phyloP scores from a whole-genome alignment of 1,140 invertebrate species.

The Bombyx mori region ASM3026992v2 NC_085110.1:18111501-18112000 shows the following conservation, averaged over 20 bases:
- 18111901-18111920: not conserved
- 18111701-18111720: slow-evolving; percentile 9
- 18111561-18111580: too few species aligned
- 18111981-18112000: too few species aligned
- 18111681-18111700: slow-evolving; percentile 13
- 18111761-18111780: slow-evolving; percentile 77
- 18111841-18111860: slow-evolving; percentile 72
- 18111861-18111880: slow-evolving; percentile 80
- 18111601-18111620: too few species aligned
- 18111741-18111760: slow-evolving; percentile 15
- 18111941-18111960: too few species aligned
- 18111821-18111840: slow-evolving; percentile 80
- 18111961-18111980: too few species aligned
- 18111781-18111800: slow-evolving; percentile 82
- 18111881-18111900: slow-evolving; percentile 56
- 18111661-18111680: not conserved
- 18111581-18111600: too few species aligned
- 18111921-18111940: not conserved
- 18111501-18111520: too few species aligned
- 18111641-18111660: too few species aligned
- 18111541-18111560: too few species aligned
- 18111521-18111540: too few species aligned
- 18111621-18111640: too few species aligned
- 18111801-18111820: slow-evolving; percentile 83
- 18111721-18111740: not conserved